These are phyloP conservation scores for Ceuthmochares aereus DNA, from an alignment of 2,113 vertebrate species.

Conservation along the genomic window DNA sequence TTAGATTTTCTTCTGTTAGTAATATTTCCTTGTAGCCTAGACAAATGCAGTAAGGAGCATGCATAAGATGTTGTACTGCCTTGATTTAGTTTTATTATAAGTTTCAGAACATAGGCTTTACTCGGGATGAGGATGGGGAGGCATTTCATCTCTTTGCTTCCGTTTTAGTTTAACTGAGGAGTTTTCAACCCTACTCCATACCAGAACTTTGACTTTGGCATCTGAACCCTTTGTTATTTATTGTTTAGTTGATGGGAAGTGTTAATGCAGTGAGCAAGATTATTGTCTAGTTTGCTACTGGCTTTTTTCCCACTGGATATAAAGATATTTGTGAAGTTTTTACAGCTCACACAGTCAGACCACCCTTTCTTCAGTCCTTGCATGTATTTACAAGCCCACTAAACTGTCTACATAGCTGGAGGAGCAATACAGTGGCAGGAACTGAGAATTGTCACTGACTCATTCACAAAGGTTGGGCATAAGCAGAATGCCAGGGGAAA, in stretches of 20 bases:
- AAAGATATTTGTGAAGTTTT: neutral
- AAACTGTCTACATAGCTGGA: neutral
- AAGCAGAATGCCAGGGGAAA: neutral
- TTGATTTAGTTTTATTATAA: neutral
- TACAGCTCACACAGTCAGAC: neutral
- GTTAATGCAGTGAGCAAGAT: neutral
- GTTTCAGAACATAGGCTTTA: neutral
- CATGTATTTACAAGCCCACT: neutral
- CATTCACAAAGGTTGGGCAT: neutral
- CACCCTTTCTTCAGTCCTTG: neutral
- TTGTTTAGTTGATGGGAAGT: neutral
- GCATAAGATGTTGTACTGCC: neutral
- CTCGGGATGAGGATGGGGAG: neutral
- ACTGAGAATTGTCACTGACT: neutral
- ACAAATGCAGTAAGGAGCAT: neutral
- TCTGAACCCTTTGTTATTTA: neutral
- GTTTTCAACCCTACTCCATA: neutral
- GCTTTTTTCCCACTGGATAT: neutral
- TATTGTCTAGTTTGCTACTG: neutral
- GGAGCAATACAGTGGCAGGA: neutral
- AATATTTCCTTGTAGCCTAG: neutral
- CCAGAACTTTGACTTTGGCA: neutral
- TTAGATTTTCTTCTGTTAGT: neutral
- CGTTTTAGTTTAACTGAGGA: neutral
- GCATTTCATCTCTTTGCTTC: neutral